Base-by-base conservation (phyloP, 2,113 vertebrate species). In the Motacilla tschutschensis region DNA sequence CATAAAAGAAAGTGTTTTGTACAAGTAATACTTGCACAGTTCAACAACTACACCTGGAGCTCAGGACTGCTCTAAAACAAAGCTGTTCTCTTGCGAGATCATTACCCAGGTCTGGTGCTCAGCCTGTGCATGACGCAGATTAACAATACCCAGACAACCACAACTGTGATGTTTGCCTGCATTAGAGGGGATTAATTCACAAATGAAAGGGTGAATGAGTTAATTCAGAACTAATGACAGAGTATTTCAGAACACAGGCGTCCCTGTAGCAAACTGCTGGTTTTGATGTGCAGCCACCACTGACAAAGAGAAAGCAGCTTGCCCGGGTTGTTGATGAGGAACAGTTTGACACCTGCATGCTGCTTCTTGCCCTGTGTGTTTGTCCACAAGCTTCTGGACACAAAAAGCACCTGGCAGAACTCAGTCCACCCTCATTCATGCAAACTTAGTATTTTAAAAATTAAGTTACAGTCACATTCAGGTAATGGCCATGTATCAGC, bases 161-260 rank as follows among this genome's bases (percentile, higher is more conserved):
- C 87, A 87, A 28, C 79, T 82, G 54, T 33, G 60, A 46, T 47
- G 77, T 70, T 84, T 76, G 77, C 55, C 83, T 85, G 65, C 65
- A 85, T 74, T 44, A 84, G 63, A 83, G n/a, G 53, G 85, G 67
- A 90, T 94, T 94, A 89, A 92, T 81, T 75, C 73, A 75, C 65
- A 85, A 92, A 91, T 83, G 72, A 94, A 92, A 91, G 83, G 67
- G 38, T 46, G 58, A 85, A 72, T 17, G 55, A 81, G 43, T 89
- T 83, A 85, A 92, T 93, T 90, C 70, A 91, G 65, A 91, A 79
- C 47, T 87, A 94, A 93, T 64, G 67, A 82, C 57, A 87, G 83
- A 85, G 26, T 43, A 51, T 63, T 89, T 65, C 55, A 65, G 62
- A 83, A 60, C 62, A 60, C 60, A 64, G 72, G 60, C 82, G 36